Percentiles rank a stretch among this genome's conserved stretches.
Conservation (phyloP, 2,113 vertebrate genomes). For the Grammomys surdaster region DNA sequence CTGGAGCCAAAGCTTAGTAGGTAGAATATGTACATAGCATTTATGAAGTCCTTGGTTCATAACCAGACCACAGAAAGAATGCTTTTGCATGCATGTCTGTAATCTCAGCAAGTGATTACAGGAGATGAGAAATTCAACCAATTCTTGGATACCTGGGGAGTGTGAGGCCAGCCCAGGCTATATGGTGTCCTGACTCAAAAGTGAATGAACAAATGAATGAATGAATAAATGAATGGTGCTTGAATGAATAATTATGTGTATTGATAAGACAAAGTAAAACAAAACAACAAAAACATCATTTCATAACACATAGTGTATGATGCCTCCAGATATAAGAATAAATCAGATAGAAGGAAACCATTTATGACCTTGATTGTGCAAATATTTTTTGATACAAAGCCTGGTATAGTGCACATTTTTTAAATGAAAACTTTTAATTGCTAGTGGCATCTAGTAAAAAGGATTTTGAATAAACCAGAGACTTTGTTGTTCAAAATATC, state of each 20-base stretch:
- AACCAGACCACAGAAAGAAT: not conserved
- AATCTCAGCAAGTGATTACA: not conserved
- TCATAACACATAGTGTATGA: not conserved
- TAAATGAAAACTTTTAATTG: not conserved
- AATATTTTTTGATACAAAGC: not conserved
- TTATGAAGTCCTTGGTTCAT: too few relatives aligned
- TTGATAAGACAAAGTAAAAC: not conserved
- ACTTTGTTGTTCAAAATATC: not conserved
- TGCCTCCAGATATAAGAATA: not conserved
- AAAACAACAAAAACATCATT: not conserved
- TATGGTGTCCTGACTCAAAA: too few relatives aligned
- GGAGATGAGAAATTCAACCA: not conserved
- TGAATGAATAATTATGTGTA: not conserved
- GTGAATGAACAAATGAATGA: not conserved
- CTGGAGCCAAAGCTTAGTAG: not conserved
- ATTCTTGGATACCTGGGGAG: not conserved
- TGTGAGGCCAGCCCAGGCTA: not conserved
- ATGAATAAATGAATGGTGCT: not conserved
- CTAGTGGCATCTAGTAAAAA: not conserved
- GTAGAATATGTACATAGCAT: not conserved
- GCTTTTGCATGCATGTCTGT: not conserved
- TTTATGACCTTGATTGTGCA: not conserved
- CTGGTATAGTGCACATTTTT: not conserved
- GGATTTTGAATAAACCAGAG: not conserved
- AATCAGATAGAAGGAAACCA: not conserved